phyloP scores from a whole-genome alignment of 1,140 invertebrate genomes.

The Cheumatopsyche charites region DNA sequence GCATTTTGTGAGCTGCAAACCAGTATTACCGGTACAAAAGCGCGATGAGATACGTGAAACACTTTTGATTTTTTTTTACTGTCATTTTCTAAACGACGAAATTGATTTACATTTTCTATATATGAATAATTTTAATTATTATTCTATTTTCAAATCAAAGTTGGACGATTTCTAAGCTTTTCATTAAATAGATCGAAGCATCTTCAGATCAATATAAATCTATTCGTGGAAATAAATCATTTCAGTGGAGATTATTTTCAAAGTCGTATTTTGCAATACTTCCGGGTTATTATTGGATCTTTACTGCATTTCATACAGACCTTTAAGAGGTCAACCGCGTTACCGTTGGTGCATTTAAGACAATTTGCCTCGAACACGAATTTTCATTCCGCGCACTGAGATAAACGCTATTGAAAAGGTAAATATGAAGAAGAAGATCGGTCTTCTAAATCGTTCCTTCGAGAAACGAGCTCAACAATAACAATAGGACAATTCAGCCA shows the following conservation, averaged over 20 bases:
- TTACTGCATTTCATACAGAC: not conserved
- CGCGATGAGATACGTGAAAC: slow-evolving; percentile 10
- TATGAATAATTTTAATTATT: not conserved
- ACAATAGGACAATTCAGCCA: slow-evolving; percentile 45
- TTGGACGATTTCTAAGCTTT: too few relatives aligned
- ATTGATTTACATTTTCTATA: not conserved
- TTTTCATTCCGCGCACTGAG: slow-evolving; percentile 14
- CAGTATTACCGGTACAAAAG: slow-evolving; percentile 2
- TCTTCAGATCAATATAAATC: too few relatives aligned
- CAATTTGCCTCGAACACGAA: slow-evolving; percentile 39
- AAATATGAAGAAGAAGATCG: slow-evolving; percentile 38
- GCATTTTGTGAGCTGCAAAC: not conserved
- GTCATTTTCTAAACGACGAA: not conserved
- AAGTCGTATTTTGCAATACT: too few relatives aligned
- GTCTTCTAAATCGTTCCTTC: slow-evolving; percentile 38
- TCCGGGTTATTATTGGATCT: too few relatives aligned
- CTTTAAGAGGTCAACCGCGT: not conserved
- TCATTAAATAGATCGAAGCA: too few relatives aligned
- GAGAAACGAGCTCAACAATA: slow-evolving; percentile 32
- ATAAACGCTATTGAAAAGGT: slow-evolving; percentile 42
- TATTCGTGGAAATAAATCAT: too few relatives aligned
- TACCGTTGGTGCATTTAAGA: slow-evolving; percentile 35
- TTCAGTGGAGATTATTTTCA: too few relatives aligned
- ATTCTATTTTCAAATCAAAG: too few relatives aligned
- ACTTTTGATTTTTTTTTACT: slow-evolving; percentile 3